phyloP scores from a whole-genome alignment of 1,140 invertebrate species.

The Akabosia matsudoensis region DNA sequence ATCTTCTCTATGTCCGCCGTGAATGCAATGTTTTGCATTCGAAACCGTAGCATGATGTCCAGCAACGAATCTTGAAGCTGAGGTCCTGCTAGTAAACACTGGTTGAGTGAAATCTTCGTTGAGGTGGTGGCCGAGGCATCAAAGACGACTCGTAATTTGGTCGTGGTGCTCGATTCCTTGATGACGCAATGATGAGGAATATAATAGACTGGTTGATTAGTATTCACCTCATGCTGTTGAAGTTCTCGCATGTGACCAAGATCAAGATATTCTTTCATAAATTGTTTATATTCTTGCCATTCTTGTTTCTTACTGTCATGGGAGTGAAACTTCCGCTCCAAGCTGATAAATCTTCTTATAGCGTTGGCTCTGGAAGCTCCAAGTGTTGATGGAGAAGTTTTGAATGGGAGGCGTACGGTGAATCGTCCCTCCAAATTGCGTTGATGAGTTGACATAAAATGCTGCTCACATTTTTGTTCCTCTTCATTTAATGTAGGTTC shows the following conservation, averaged over 20 bases:
- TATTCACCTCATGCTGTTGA: constrained; percentile 7
- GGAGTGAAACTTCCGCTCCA: neutral
- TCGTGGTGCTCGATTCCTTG: constrained; percentile 41
- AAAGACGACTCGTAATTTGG: constrained; percentile 47
- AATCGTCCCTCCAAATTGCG: constrained; percentile 43
- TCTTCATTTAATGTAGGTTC: too few relatives aligned
- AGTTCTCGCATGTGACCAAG: neutral
- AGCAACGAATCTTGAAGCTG: constrained; percentile 52
- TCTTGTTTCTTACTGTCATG: neutral
- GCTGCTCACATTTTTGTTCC: constrained; percentile 43
- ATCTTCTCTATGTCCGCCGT: constrained; percentile 53
- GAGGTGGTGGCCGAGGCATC: constrained; percentile 38
- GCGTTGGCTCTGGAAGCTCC: neutral
- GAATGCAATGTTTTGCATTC: constrained; percentile 49
- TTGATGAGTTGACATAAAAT: constrained; percentile 36
- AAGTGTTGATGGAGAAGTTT: neutral
- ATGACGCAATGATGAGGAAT: constrained; percentile 48
- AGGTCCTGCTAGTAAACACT: constrained; percentile 48
- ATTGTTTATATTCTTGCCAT: neutral
- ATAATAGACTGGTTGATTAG: constrained; percentile 31
- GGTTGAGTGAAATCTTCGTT: constrained; percentile 46
- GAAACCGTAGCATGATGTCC: constrained; percentile 51
- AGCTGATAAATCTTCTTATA: neutral
- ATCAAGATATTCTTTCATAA: neutral
- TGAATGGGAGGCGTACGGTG: constrained; percentile 41